Evolutionary conservation across 1,140 invertebrate genomes (phyloP), one percentile per base, ranked within the genome.

Genomic region (Teleopsis dalmanni): DNA sequence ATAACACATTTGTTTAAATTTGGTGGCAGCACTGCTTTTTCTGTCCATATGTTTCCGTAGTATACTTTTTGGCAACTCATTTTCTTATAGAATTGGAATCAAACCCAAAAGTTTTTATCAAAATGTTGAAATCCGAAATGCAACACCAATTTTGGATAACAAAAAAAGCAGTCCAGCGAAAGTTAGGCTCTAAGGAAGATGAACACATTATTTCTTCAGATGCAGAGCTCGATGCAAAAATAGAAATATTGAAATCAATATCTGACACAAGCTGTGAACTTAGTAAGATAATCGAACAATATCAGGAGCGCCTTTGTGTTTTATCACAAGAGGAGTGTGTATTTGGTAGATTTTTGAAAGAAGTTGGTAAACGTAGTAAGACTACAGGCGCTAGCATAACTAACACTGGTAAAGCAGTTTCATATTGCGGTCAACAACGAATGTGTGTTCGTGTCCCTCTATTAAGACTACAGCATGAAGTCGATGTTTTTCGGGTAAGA

Each of bases 121-220:
- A n/a, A n/a, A n/a, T n/a, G n/a, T n/a, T n/a, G n/a, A n/a, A n/a
- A n/a, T n/a, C n/a, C n/a, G n/a, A n/a, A n/a, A n/a, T 67, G 46
- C 91, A 97, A 69, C 90, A 95, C 70, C 91, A 96, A 53, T 98
- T 92, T 73, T 99, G 95, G 95, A 87, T 97, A 25, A 97, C 95
- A 4, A 98, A 98, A 68, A 95, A 98, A 74, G 85, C 88, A 38
- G 83, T 99, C 22, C 83, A 94, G 45, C 79, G 88, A 58, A 98
- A 95, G 76, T 75, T 99, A 14, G 94, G 95, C 6, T 91, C 93
- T 62, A 98, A 98, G 75, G 95, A 99, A 75, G 96, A 99, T 71
- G 93, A 96, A 52, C 93, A 91, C 76, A 85, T 98, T 57, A 83
- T 95, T 13, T 84, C 95, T 16, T 97, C 92, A 0, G 96, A 99